Conservation (phyloP, 2,113 vertebrate genomes). For the Apistogramma diplotaenia region DNA sequence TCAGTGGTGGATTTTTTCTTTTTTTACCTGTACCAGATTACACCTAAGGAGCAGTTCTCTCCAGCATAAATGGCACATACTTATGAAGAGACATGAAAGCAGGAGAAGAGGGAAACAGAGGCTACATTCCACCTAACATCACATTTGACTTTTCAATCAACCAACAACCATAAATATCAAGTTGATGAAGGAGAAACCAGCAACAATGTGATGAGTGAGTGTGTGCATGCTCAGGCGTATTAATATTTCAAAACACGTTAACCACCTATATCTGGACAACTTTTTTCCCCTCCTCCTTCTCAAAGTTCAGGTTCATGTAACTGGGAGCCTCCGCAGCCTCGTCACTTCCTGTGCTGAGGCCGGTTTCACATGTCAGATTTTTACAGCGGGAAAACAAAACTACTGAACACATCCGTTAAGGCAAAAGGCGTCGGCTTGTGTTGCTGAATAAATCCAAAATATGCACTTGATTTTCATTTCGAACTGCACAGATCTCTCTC, state of each 20-base stretch:
- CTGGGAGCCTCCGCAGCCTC: slow-evolving; percentile 21
- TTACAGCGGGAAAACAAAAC: slow-evolving; percentile 28
- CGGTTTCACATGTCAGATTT: background rate
- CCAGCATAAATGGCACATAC: slow-evolving; percentile 2
- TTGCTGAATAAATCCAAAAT: slow-evolving; percentile 47
- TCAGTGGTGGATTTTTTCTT: background rate
- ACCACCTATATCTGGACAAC: slow-evolving; percentile 2
- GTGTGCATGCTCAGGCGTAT: slow-evolving; percentile 14
- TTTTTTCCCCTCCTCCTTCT: background rate
- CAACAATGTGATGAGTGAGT: slow-evolving; percentile 1
- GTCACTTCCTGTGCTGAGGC: background rate
- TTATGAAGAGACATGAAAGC: background rate
- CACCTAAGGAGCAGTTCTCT: background rate
- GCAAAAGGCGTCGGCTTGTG: slow-evolving; percentile 68
- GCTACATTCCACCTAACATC: slow-evolving; percentile 43
- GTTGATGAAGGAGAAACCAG: slow-evolving; percentile 23
- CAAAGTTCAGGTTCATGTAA: background rate
- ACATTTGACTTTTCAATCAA: background rate
- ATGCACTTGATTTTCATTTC: slow-evolving; percentile 19
- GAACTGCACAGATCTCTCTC: slow-evolving; percentile 1
- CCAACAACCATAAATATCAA: slow-evolving; percentile 29
- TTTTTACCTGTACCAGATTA: background rate
- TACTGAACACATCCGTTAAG: slow-evolving; percentile 56
- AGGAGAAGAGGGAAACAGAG: slow-evolving; percentile 9
- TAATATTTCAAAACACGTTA: background rate